phyloP scores from a whole-genome alignment of 1,140 invertebrate species.

The Drosophila navojoa region DNA sequence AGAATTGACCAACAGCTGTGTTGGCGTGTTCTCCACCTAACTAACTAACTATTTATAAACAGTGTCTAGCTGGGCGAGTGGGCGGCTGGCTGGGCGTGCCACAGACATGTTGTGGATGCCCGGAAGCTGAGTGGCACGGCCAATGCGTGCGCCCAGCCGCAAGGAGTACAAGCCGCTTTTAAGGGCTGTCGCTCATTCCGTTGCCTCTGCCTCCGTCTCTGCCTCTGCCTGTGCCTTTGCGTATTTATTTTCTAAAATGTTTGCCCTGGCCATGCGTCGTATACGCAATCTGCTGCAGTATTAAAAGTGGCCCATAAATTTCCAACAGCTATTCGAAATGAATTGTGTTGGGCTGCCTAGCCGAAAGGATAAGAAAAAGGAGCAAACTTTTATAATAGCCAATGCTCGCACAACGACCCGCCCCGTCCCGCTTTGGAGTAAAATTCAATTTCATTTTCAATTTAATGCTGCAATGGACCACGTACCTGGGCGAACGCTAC shows the following conservation, averaged over 20 bases:
- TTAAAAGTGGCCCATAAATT: slow-evolving; percentile 76
- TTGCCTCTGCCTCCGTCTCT: not conserved
- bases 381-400: slow-evolving; percentile 65
- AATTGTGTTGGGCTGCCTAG: slow-evolving; percentile 63
- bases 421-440: slow-evolving; percentile 13
- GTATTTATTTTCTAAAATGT: slow-evolving; percentile 32
- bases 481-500: slow-evolving; percentile 42
- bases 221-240: slow-evolving; percentile 21
- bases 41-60: not conserved
- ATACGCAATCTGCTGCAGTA: slow-evolving; percentile 54
- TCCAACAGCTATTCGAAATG: slow-evolving; percentile 62
- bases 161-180: slow-evolving; percentile 33
- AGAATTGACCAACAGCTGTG: slow-evolving; percentile 23
- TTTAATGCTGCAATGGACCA: slow-evolving; percentile 76
- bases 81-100: too few relatives aligned
- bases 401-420: not conserved
- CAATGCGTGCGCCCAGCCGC: not conserved
- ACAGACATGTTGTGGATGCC: slow-evolving; percentile 46
- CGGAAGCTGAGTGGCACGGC: slow-evolving; percentile 6
- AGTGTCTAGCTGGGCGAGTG: too few relatives aligned
- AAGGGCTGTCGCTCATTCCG: slow-evolving; percentile 57
- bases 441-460: slow-evolving; percentile 82
- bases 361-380: slow-evolving; percentile 22
- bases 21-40: not conserved
- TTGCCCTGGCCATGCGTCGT: slow-evolving; percentile 24